A percentile compares a stretch with the other conserved stretches of the same genome.
These are phyloP conservation scores for Drosophila arawakana DNA, from an alignment of 1,140 invertebrate species.

Conservation along the genomic window DNA sequence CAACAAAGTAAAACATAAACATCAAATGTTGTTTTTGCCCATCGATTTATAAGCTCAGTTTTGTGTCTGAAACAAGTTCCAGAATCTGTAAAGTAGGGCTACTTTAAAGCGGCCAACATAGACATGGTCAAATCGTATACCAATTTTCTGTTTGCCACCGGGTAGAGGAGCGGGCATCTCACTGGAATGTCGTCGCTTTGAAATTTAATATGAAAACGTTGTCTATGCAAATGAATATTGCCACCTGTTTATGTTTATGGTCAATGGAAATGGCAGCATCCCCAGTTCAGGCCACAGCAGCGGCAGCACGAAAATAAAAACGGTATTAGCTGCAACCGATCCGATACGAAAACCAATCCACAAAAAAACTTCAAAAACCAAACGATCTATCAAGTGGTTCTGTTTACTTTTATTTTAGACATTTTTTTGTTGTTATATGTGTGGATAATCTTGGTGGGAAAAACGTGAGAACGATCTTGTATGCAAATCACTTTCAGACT, in stretches of 20 bases:
- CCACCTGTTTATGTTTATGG: conserved; percentile 83
- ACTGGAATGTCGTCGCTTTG: conserved; percentile 75
- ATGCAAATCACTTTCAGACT: conserved; percentile 77
- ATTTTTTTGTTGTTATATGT: conserved; percentile 4
- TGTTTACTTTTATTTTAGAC: not conserved
- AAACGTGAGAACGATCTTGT: conserved; percentile 73
- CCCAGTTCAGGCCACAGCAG: conserved; percentile 24
- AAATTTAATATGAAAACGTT: conserved; percentile 84
- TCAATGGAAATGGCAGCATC: conserved; percentile 58
- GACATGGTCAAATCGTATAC: conserved; percentile 60
- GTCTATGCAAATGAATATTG: conserved; percentile 84
- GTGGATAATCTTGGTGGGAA: conserved; percentile 75
- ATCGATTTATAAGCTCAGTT: conserved; percentile 66
- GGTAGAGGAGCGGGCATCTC: conserved; percentile 18
- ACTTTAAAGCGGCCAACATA: conserved; percentile 24
- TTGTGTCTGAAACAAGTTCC: conserved; percentile 40
- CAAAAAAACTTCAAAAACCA: conserved; percentile 4
- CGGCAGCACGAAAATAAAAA: too few relatives aligned
- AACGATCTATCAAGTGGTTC: conserved; percentile 64
- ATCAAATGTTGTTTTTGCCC: conserved; percentile 50
- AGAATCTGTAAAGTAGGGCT: conserved; percentile 31
- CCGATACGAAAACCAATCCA: conserved; percentile 12
- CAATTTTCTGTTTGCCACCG: conserved; percentile 66
- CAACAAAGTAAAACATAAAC: conserved; percentile 55
- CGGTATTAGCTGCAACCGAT: conserved; percentile 66